Conservation (phyloP, 1,140 invertebrate genomes). For the Calephelis nemesis region DNA sequence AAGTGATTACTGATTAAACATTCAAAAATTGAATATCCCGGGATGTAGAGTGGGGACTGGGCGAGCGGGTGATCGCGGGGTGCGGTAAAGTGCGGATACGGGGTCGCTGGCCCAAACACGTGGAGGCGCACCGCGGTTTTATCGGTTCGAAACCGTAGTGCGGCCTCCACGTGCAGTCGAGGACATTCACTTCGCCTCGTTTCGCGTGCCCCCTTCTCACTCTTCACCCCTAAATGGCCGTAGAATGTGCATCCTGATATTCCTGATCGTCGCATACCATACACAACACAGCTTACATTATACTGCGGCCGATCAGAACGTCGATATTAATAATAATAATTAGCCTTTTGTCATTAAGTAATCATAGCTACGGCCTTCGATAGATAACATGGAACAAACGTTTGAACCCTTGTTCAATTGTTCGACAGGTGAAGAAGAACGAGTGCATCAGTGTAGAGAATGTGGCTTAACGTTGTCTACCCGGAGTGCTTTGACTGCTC, state of each 20-base stretch:
- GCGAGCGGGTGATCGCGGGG: constrained; percentile 45
- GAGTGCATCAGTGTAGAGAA: constrained; percentile 75
- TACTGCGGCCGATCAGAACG: constrained; percentile 55
- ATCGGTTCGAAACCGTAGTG: constrained; percentile 63
- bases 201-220: constrained; percentile 36
- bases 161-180: constrained; percentile 71
- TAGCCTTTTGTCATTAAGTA: constrained; percentile 16
- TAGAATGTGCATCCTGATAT: constrained; percentile 68
- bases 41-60: constrained; percentile 42
- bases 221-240: constrained; percentile 34
- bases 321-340: constrained; percentile 25
- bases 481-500: constrained; percentile 81
- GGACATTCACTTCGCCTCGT: constrained; percentile 68
- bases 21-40: constrained; percentile 10
- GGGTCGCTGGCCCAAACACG: constrained; percentile 70
- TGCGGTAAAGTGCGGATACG: constrained; percentile 49
- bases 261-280: constrained; percentile 64
- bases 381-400: background rate
- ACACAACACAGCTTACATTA: constrained; percentile 51
- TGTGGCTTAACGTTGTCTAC: constrained; percentile 81
- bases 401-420: constrained; percentile 42
- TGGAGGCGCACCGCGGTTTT: constrained; percentile 73
- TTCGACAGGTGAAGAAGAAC: constrained; percentile 64
- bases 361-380: constrained; percentile 6
- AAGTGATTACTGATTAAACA: constrained; percentile 30